Base-by-base conservation (phyloP, 2,888 invertebrate species). In the Sclerodermus sp. region DNA sequence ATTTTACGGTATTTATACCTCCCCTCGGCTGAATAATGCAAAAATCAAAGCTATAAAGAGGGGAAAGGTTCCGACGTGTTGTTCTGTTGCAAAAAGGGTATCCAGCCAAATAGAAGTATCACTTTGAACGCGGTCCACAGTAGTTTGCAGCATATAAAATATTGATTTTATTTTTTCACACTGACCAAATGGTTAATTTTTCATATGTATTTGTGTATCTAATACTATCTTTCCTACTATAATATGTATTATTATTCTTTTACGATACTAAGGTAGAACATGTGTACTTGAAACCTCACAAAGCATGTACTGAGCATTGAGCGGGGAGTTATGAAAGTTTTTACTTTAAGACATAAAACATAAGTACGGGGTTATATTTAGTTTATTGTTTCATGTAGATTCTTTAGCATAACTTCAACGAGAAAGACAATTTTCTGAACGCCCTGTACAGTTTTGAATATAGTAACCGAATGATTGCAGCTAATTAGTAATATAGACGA, bases 71-170 rank as follows among this genome's bases (percentile, higher is more conserved):
- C 8, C 23, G 23, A 23, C 13, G 34, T 13, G 34, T 34, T 34
- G n/a, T 34, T 34, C 13, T n/a, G 34, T 34, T 34, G 4, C 13
- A 34, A 34, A 12, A 34, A 39, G 36, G 13, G 18, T 30, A 51
- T 44, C 38, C 56, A 60, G 54, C 58, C 54, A 61, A 60, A 57
- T 58, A 57, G 45, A 58, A 60, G 60, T 71, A 70, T 70, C 65
- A 70, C 68, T 68, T 64, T 66, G 60, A 50, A 68, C 58, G 68
- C 59, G 74, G 71, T 74, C 73, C 71, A 72, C 67, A 68, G 71
- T 74, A 73, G 73, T 74, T 67, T 66, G 62, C 67, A 68, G 67
- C 57, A 48, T 66, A 67, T 60, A 66, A 54, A 69, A 66, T 56
- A 57, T 57, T 55, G 62, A 66, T 66, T 70, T 70, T 68, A 71